These are phyloP conservation scores for Lasioglossum malachurum DNA, from an alignment of 2,888 invertebrate species.

Conservation along the genomic window DNA sequence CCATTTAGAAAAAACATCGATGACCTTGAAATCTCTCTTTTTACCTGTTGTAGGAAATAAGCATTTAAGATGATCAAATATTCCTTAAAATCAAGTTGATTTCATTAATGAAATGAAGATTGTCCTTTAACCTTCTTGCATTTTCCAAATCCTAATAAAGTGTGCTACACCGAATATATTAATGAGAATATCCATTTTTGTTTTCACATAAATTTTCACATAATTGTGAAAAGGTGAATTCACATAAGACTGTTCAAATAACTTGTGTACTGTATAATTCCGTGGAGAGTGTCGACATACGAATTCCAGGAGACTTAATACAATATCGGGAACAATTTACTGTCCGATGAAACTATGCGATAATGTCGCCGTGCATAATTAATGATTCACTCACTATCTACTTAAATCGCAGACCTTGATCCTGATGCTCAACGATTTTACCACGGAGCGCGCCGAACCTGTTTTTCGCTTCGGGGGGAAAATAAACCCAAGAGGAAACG, in stretches of 20 bases:
- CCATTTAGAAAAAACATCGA: too few species aligned
- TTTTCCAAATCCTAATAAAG: not conserved
- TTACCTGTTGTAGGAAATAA: too few species aligned
- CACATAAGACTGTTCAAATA: not conserved
- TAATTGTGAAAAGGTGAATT: not conserved
- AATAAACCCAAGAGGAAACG: constrained; percentile 9
- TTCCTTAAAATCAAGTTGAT: not conserved
- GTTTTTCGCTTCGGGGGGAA: not conserved
- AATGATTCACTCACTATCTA: constrained; percentile 5
- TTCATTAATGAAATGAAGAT: not conserved
- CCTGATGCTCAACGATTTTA: constrained; percentile 10
- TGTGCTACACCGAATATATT: not conserved
- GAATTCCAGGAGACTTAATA: not conserved
- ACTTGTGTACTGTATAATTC: not conserved
- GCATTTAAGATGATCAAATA: too few species aligned
- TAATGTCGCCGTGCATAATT: not conserved
- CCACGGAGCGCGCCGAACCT: not conserved
- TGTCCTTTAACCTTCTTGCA: not conserved
- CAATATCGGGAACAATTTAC: not conserved
- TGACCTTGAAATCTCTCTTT: too few species aligned
- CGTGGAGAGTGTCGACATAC: not conserved
- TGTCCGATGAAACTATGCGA: not conserved
- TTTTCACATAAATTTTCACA: too few species aligned
- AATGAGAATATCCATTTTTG: not conserved
- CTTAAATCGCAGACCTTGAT: constrained; percentile 20